A percentile compares a stretch with the other conserved stretches of the same genome.
phyloP scores from a whole-genome alignment of 2,797 vertebrate genomes.

The Artibeus lituratus region DNA sequence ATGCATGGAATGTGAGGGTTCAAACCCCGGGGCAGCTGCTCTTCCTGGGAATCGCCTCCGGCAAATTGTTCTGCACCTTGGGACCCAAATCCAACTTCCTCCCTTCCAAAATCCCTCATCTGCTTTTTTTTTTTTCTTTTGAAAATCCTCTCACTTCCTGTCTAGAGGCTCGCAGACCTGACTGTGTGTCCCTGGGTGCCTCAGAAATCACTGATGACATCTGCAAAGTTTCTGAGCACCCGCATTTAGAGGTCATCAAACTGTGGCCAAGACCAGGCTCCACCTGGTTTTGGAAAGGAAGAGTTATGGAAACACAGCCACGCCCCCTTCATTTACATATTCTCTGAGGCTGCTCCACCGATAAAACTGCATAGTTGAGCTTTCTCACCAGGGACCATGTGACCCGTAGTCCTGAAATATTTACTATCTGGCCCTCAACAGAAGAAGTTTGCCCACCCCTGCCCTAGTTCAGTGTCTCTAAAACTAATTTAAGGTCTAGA shows the following conservation, averaged over 20 bases:
- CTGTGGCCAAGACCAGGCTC: neutral
- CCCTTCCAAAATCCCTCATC: neutral
- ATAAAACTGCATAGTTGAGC: neutral
- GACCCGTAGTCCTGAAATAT: neutral
- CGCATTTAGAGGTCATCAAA: neutral
- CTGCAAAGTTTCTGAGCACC: neutral
- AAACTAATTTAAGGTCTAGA: conserved; percentile 1
- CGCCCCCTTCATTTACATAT: neutral
- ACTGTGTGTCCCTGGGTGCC: neutral
- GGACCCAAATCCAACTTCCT: neutral
- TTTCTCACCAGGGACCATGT: neutral
- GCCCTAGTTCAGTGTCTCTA: neutral
- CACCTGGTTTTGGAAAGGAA: neutral
- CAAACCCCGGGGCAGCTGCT: neutral
- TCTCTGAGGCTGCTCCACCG: neutral
- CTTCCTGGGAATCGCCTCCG: neutral
- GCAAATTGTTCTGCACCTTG: neutral
- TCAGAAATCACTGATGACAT: neutral
- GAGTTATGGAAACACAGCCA: neutral
- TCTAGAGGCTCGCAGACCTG: neutral
- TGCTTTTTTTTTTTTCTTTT: neutral
- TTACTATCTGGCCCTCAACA: neutral
- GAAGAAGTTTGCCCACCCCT: neutral
- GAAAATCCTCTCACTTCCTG: conserved; percentile 24
- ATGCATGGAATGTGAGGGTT: neutral